Base-by-base conservation (phyloP, 2,113 vertebrate genomes). In the Scomber japonicus region DNA sequence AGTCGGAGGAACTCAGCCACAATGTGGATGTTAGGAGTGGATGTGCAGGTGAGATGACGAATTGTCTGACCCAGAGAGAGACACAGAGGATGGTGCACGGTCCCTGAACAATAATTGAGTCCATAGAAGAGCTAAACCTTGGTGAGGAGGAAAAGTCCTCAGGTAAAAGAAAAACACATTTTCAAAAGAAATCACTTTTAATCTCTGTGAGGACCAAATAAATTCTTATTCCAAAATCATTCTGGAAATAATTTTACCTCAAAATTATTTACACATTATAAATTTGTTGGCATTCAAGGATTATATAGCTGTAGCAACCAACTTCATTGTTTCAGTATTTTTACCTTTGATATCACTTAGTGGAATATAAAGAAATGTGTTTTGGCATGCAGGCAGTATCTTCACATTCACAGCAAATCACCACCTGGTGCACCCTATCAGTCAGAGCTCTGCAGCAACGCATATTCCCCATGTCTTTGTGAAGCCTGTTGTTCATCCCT, bases 401-500 rank as follows among this genome's bases (percentile, higher is more conserved):
- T 78, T 48, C 27, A 19, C 61, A 83, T 80, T 19, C 48, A 45
- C 17, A 0, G 86, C 72, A 84, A 86, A 84, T 88, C 74, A 55
- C 49, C 73, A 45, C 49, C 44, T 17, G 44, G 71, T 68, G 71
- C 71, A 56, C 61, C 66, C 84, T 50, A 82, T 92, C 73, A 45
- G 7, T 83, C 86, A 74, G 46, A 16, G 63, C 66, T 74, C 67
- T 65, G 80, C 67, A 12, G 63, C 44, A 73, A 65, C 66, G 53
- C n/a, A 72, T 80, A 71, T 76, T 61, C 24, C 54, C 71, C 31
- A 75, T 77, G 80, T 78, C 78, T 78, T 66, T 82, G 67, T 85
- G 78, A 73, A 67, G 59, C 60, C 31, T 65, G 75, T 66, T 81
- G 74, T 85, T 89, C 71, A 83, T 79, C 79, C 73, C 30, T 71